Evolutionary conservation across 1,140 invertebrate species (phyloP).

Genomic region (Psilanteris sp.): DNA sequence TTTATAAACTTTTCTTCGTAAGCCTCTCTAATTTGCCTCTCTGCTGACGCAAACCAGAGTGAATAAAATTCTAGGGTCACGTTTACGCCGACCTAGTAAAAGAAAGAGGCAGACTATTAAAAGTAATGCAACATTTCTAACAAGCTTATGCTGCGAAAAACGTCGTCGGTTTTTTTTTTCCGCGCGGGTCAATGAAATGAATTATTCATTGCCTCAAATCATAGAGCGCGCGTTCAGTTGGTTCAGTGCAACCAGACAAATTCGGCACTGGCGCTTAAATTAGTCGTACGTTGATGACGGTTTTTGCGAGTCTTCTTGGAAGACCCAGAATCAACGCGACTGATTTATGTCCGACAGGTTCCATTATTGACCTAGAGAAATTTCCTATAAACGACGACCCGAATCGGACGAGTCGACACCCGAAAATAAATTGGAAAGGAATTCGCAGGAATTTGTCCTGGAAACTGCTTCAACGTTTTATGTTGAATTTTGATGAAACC

Average conservation of each 20-base stretch:
- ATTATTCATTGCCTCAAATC: slow-evolving; percentile 19
- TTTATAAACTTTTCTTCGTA: slow-evolving; percentile 13
- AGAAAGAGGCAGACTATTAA: slow-evolving; percentile 16
- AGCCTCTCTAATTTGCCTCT: slow-evolving; percentile 23
- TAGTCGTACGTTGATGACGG: slow-evolving; percentile 27
- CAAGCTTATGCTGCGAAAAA: slow-evolving; percentile 34
- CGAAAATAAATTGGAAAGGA: slow-evolving; percentile 42
- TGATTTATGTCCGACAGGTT: slow-evolving; percentile 70
- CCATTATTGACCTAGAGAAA: slow-evolving; percentile 61
- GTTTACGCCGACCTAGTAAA: background rate
- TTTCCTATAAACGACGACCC: slow-evolving; percentile 51
- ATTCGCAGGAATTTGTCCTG: too few species aligned
- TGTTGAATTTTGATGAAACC: too few species aligned
- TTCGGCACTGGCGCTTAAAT: slow-evolving; percentile 1
- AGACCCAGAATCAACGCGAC: slow-evolving; percentile 65
- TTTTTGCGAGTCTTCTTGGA: slow-evolving; percentile 45
- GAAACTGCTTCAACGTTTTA: too few species aligned
- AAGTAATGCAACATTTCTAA: slow-evolving; percentile 28
- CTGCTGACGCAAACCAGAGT: slow-evolving; percentile 6
- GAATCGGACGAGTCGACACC: slow-evolving; percentile 61
- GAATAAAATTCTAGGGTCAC: slow-evolving; percentile 34
- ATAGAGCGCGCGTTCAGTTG: slow-evolving; percentile 1
- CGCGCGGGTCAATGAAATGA: slow-evolving; percentile 36
- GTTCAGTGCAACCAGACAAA: slow-evolving; percentile 1
- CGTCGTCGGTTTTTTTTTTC: slow-evolving; percentile 4